Evolutionary conservation across 2,113 vertebrate species (phyloP).

Genomic region (Hydropotes inermis): DNA sequence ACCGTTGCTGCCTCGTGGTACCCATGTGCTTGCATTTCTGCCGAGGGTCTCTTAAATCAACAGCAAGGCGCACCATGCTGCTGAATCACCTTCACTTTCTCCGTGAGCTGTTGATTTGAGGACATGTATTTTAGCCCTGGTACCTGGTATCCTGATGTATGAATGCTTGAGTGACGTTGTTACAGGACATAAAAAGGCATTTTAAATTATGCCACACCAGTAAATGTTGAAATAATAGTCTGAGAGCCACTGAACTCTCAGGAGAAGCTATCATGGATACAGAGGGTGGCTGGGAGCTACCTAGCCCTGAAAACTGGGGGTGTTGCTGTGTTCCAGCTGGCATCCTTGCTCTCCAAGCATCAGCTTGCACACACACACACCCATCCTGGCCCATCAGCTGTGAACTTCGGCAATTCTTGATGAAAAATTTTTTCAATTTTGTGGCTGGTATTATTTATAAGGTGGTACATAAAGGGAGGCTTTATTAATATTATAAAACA

Average conservation of each 20-base stretch:
- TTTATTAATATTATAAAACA: not conserved
- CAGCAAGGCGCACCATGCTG: fast-evolving
- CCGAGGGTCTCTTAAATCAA: not conserved
- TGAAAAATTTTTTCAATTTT: not conserved
- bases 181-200: not conserved
- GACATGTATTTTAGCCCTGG: not conserved
- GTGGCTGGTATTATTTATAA: not conserved
- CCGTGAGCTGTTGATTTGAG: not conserved
- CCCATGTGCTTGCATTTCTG: not conserved
- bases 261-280: not conserved
- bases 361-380: not conserved
- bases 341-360: not conserved
- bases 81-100: not conserved
- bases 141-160: not conserved
- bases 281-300: not conserved
- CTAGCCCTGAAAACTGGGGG: not conserved
- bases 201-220: not conserved
- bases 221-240: not conserved
- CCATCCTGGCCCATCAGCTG: not conserved
- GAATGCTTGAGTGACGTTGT: constrained; percentile 21
- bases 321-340: not conserved
- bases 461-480: not conserved
- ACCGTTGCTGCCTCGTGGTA: fast-evolving
- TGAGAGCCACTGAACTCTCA: not conserved
- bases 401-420: not conserved